A percentile compares a stretch with the other conserved stretches of the same genome.
Evolutionary conservation across 2,797 vertebrate genomes (phyloP).

Genomic region (Sciurus vulgaris): DNA sequence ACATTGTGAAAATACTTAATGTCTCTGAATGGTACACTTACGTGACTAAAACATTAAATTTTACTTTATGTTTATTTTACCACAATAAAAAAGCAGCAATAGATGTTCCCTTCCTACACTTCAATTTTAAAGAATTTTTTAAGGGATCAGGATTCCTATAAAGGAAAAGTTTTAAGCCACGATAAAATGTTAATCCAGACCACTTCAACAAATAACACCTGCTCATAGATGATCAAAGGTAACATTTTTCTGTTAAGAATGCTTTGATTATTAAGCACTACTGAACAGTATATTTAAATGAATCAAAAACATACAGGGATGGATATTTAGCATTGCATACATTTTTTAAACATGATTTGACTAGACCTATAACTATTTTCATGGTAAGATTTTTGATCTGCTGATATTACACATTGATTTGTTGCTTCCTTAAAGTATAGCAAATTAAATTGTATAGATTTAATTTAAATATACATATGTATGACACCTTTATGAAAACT

Average conservation of each 20-base stretch:
- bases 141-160: neutral
- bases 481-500: neutral
- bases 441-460: neutral
- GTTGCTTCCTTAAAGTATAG: neutral
- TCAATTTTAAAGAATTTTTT: neutral
- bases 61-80: neutral
- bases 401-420: neutral
- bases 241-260: neutral
- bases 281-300: neutral
- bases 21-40: neutral
- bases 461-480: neutral
- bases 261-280: neutral
- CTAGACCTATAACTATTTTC: neutral
- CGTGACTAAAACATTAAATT: neutral
- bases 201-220: neutral
- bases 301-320: neutral
- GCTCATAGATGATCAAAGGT: neutral
- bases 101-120: neutral
- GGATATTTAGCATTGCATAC: neutral
- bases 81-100: neutral
- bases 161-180: neutral
- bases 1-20: neutral
- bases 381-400: neutral
- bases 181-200: neutral
- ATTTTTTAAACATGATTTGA: conserved; percentile 9